Evolutionary conservation across 2,888 invertebrate species (phyloP).

Genomic region (Papilio demoleus): DNA sequence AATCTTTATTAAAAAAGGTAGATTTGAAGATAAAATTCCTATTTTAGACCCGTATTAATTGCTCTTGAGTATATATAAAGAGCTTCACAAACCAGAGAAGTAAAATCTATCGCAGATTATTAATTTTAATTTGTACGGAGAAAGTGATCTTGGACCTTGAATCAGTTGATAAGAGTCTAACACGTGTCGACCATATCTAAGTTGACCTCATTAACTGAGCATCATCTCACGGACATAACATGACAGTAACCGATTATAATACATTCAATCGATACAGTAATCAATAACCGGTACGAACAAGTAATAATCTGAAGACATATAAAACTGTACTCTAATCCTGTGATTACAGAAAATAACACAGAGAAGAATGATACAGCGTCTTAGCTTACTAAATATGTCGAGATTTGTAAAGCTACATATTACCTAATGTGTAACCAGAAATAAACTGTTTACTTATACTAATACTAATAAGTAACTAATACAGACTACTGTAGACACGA

Average conservation of each 20-base stretch:
- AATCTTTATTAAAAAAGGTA: no score
- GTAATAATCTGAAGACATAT: neutral
- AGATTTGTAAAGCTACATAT: neutral
- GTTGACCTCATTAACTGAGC: slow-evolving; percentile 31
- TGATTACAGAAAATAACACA: no score
- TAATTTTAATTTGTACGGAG: slow-evolving; percentile 9
- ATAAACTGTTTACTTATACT: no score
- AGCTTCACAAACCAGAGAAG: neutral
- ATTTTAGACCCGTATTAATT: no score
- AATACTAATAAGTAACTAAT: no score
- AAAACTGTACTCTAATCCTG: neutral
- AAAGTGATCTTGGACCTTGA: slow-evolving; percentile 30
- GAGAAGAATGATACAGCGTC: no score
- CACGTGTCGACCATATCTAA: slow-evolving; percentile 38
- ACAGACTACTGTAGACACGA: no score
- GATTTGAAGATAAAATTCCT: no score
- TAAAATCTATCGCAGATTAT: neutral
- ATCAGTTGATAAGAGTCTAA: slow-evolving; percentile 20
- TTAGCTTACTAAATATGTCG: neutral
- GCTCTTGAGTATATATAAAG: neutral
- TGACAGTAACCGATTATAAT: slow-evolving; percentile 8
- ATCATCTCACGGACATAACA: slow-evolving; percentile 20
- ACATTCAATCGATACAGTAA: neutral
- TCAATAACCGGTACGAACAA: neutral
- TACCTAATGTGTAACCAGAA: no score